Evolutionary conservation across 2,797 vertebrate species (phyloP).

Genomic region (Aplochiton taeniatus): DNA sequence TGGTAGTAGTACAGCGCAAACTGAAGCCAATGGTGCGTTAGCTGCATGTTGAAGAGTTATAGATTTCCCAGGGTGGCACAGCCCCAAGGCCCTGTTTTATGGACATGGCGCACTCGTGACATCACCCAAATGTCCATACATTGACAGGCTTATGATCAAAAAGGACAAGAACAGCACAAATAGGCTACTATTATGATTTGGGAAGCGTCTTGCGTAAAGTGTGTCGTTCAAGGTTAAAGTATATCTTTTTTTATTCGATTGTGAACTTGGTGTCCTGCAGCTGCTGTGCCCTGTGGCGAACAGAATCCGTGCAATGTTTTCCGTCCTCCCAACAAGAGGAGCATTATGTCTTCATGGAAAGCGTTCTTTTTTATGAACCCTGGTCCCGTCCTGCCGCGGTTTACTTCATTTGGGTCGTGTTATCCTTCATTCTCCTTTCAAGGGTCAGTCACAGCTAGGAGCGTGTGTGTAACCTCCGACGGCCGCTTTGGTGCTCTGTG

Average conservation of each 20-base stretch:
- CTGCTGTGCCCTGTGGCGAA: constrained; percentile 49
- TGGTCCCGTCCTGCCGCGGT: constrained; percentile 47
- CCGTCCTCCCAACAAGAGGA: constrained; percentile 62
- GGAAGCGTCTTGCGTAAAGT: constrained; percentile 25
- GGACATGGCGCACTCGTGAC: too few species aligned
- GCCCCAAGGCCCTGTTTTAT: too few species aligned
- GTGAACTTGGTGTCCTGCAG: constrained; percentile 52
- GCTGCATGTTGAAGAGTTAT: too few species aligned
- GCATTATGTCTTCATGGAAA: constrained; percentile 70
- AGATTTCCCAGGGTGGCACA: too few species aligned
- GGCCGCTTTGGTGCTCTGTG: constrained; percentile 26
- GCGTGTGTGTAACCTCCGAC: constrained; percentile 45
- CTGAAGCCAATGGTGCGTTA: too few species aligned
- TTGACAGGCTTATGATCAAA: too few species aligned
- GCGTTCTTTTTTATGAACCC: constrained; percentile 57
- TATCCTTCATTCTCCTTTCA: constrained; percentile 39
- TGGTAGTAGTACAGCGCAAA: too few species aligned
- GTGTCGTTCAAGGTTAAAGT: constrained; percentile 27
- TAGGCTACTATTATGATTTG: too few species aligned
- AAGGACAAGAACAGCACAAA: too few species aligned
- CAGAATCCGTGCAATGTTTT: constrained; percentile 32
- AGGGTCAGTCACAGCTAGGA: constrained; percentile 47
- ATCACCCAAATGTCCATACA: too few species aligned
- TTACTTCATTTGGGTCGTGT: constrained; percentile 58
- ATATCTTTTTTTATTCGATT: constrained; percentile 40